Percentiles rank a stretch among this genome's conserved stretches.
These are phyloP conservation scores for Chaitophorus viminalis DNA, from an alignment of 2,888 invertebrate species.

Conservation along the genomic window DNA sequence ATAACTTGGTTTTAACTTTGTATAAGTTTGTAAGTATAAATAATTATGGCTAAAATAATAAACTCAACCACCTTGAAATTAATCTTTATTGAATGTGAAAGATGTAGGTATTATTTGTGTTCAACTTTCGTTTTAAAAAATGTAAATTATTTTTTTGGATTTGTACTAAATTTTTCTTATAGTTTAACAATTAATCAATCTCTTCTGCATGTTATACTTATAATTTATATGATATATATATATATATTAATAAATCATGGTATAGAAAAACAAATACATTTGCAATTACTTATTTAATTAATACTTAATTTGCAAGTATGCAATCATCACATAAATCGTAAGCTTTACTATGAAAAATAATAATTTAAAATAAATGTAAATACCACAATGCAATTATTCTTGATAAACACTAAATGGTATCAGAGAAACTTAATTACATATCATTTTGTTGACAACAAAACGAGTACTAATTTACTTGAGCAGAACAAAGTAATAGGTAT, in stretches of 20 bases:
- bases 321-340: not conserved
- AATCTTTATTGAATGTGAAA: not conserved
- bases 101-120: not conserved
- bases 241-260: too few species aligned
- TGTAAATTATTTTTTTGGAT: not conserved
- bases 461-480: not conserved
- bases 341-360: not conserved
- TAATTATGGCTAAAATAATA: not conserved
- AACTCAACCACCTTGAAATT: constrained; percentile 38
- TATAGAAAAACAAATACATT: too few species aligned
- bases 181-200: not conserved
- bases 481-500: not conserved
- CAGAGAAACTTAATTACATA: not conserved
- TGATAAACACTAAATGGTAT: not conserved
- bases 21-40: constrained; percentile 2
- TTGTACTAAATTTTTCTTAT: not conserved
- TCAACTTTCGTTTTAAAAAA: constrained; percentile 23
- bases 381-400: not conserved
- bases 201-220: too few species aligned
- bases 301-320: not conserved
- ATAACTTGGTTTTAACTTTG: not conserved
- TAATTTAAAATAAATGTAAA: not conserved
- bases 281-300: not conserved
- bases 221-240: too few species aligned
- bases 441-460: not conserved